Conservation (phyloP, 2,888 invertebrate species). For the Drosophila kambysellisi region DNA sequence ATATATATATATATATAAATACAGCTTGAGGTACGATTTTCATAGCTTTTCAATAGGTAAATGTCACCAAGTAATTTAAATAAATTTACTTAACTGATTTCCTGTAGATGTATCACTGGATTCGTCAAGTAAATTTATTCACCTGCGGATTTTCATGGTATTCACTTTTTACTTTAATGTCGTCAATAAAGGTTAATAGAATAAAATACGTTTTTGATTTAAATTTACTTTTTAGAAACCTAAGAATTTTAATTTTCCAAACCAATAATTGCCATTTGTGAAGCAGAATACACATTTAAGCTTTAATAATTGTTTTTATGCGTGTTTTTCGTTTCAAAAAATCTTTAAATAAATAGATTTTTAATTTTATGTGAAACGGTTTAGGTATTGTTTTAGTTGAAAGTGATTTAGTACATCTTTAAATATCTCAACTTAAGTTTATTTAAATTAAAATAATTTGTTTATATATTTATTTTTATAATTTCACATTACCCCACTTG, state of each 20-base stretch:
- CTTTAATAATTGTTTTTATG: too few relatives aligned
- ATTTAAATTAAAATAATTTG: neutral
- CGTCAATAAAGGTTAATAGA: too few relatives aligned
- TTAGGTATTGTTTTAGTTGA: neutral
- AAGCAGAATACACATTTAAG: neutral
- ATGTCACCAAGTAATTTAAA: neutral
- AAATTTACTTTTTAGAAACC: too few relatives aligned
- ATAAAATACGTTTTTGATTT: fast-evolving
- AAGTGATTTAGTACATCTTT: too few relatives aligned
- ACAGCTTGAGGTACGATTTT: neutral
- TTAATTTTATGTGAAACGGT: neutral
- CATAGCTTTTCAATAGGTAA: neutral
- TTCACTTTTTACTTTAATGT: too few relatives aligned
- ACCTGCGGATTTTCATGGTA: too few relatives aligned
- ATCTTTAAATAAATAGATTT: too few relatives aligned
- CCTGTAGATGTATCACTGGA: too few relatives aligned
- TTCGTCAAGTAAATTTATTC: neutral
- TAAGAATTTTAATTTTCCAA: neutral
- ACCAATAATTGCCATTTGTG: neutral
- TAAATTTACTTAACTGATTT: neutral
- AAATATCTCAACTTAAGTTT: too few relatives aligned
- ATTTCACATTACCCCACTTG: neutral
- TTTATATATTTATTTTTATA: neutral
- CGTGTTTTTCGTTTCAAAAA: too few relatives aligned
- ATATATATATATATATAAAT: neutral